These are phyloP conservation scores for Lepilemur septentrionalis DNA, from an alignment of 2,797 vertebrate species.

Conservation along the genomic window DNA sequence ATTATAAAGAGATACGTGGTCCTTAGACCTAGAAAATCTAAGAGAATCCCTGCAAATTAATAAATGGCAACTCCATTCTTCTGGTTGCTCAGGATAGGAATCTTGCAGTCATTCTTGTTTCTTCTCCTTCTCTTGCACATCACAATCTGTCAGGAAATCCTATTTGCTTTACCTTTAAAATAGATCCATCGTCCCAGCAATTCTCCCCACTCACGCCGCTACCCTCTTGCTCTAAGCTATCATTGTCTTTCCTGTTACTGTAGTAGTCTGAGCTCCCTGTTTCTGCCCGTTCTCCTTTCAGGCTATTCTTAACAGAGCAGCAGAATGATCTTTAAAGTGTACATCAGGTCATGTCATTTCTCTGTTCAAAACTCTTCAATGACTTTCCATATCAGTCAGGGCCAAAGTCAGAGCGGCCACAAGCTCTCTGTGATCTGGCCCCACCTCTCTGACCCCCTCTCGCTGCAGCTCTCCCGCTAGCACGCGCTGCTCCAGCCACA, in stretches of 20 bases:
- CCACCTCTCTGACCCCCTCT: too few relatives aligned
- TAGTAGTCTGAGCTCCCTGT: not conserved
- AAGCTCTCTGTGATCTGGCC: not conserved
- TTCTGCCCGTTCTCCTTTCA: not conserved
- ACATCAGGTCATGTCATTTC: not conserved
- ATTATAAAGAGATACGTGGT: not conserved
- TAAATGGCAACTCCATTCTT: not conserved
- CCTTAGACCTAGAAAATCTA: not conserved
- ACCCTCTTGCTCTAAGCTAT: not conserved
- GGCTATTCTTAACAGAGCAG: not conserved
- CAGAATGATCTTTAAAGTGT: not conserved
- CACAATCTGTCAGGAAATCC: not conserved
- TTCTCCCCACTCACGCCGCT: too few relatives aligned
- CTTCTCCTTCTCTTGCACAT: not conserved
- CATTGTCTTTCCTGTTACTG: not conserved
- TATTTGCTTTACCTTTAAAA: not conserved
- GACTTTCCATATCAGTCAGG: not conserved
- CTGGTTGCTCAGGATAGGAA: not conserved
- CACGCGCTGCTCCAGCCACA: not conserved
- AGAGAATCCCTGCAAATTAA: not conserved
- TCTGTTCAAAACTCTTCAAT: not conserved
- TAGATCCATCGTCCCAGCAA: not conserved
- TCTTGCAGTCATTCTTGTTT: not conserved
- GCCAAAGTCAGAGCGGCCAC: not conserved
- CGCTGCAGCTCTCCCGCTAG: not conserved